Conservation (phyloP, 2,888 invertebrate genomes). For the Mesoligia furuncula region DNA sequence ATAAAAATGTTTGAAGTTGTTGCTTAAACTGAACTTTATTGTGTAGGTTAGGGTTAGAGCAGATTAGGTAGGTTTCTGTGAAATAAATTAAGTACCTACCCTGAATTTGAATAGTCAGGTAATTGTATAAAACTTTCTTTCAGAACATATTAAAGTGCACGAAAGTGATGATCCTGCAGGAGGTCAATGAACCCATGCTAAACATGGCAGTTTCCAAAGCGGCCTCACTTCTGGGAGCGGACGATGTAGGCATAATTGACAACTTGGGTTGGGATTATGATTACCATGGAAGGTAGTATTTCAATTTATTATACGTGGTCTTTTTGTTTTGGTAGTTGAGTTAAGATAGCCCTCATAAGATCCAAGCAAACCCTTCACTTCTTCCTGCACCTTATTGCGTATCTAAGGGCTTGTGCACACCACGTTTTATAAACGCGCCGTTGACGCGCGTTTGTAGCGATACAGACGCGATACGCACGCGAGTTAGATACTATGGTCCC, state of each 20-base stretch:
- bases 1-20: too few relatives aligned
- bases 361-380: not conserved
- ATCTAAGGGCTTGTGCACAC: too few relatives aligned
- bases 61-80: not conserved
- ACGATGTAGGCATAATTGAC: slow-evolving; percentile 77
- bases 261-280: slow-evolving; percentile 79
- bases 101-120: not conserved
- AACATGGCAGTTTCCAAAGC: slow-evolving; percentile 86
- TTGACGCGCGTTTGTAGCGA: too few relatives aligned
- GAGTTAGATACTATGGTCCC: too few relatives aligned
- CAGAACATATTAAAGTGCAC: slow-evolving; percentile 75
- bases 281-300: slow-evolving; percentile 80
- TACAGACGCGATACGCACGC: too few relatives aligned
- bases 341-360: not conserved
- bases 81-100: not conserved
- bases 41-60: too few relatives aligned
- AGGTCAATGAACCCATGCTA: slow-evolving; percentile 81
- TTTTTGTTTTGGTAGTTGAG: too few relatives aligned
- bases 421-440: too few relatives aligned
- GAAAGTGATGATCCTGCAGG: slow-evolving; percentile 85
- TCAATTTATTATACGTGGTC: not conserved
- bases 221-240: slow-evolving; percentile 80
- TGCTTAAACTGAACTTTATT: too few relatives aligned
- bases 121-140: slow-evolving; percentile 2
- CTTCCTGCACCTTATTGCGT: not conserved